These are phyloP conservation scores for Cylas formicarius DNA, from an alignment of 1,140 invertebrate genomes.

Conservation along the genomic window DNA sequence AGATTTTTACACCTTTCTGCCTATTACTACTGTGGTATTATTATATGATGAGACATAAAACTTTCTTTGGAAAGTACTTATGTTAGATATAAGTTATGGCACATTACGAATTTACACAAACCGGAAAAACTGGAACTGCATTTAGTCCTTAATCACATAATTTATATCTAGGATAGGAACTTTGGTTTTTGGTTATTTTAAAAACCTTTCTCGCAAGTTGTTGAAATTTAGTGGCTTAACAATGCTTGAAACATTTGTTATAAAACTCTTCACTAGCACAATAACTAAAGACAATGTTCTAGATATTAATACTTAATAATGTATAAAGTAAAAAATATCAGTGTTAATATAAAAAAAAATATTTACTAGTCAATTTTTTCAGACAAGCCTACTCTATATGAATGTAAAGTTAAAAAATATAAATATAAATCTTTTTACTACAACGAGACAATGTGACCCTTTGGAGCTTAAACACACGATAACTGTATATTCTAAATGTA, in stretches of 20 bases:
- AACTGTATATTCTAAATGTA: too few relatives aligned
- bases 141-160: not conserved
- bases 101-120: not conserved
- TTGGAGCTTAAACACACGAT: too few relatives aligned
- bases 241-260: conserved; percentile 8
- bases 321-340: conserved; percentile 2
- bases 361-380: conserved; percentile 4
- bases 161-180: not conserved
- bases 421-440: too few relatives aligned
- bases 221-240: conserved; percentile 13
- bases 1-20: too few relatives aligned
- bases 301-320: conserved; percentile 9
- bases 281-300: conserved; percentile 12
- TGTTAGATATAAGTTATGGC: not conserved
- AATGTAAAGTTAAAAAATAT: too few relatives aligned
- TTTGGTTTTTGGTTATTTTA: conserved; percentile 2
- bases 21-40: not conserved
- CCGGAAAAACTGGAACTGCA: not conserved
- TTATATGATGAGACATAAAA: not conserved
- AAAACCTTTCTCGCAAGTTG: too few relatives aligned
- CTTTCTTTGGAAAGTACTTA: not conserved
- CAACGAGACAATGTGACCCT: too few relatives aligned
- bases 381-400: too few relatives aligned
- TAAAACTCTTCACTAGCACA: conserved; percentile 9
- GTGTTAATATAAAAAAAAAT: not conserved